These are phyloP conservation scores for Diploptera punctata DNA, from an alignment of 2,888 invertebrate genomes.

Conservation along the genomic window DNA sequence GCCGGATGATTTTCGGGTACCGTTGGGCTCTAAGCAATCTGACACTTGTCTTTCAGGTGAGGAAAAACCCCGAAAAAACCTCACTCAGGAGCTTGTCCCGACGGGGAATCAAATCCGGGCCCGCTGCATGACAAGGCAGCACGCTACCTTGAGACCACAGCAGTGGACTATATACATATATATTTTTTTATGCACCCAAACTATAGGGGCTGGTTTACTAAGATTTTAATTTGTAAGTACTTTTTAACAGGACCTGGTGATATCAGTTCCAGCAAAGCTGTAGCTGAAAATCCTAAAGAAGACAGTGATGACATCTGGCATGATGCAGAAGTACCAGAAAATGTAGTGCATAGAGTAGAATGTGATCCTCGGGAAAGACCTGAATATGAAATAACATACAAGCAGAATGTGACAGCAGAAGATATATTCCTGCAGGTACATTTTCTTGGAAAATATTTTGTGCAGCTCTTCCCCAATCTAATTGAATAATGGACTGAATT, in stretches of 20 bases:
- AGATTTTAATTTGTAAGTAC: background rate
- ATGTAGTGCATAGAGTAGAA: conserved; percentile 40
- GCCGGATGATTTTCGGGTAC: too few species aligned
- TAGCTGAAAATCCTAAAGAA: conserved; percentile 22
- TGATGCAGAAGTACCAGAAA: conserved; percentile 45
- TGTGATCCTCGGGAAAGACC: conserved; percentile 67
- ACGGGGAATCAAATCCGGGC: too few species aligned
- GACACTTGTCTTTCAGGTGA: too few species aligned
- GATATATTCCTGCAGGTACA: conserved; percentile 87
- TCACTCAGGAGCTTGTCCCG: too few species aligned
- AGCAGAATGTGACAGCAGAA: conserved; percentile 84
- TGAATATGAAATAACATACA: conserved; percentile 80
- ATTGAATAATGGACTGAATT: too few species aligned
- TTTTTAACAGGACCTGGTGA: conserved; percentile 56
- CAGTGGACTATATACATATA: too few species aligned
- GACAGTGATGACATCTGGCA: conserved; percentile 51
- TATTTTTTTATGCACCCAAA: background rate
- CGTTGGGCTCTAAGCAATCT: too few species aligned
- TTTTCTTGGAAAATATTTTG: too few species aligned
- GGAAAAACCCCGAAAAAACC: too few species aligned
- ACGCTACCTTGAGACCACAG: too few species aligned
- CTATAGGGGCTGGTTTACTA: background rate
- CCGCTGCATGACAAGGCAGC: too few species aligned
- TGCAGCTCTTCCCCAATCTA: too few species aligned
- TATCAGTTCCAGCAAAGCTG: conserved; percentile 52